Base-by-base conservation (phyloP, 2,888 invertebrate species). In the Hydrotaea diabolus region DNA sequence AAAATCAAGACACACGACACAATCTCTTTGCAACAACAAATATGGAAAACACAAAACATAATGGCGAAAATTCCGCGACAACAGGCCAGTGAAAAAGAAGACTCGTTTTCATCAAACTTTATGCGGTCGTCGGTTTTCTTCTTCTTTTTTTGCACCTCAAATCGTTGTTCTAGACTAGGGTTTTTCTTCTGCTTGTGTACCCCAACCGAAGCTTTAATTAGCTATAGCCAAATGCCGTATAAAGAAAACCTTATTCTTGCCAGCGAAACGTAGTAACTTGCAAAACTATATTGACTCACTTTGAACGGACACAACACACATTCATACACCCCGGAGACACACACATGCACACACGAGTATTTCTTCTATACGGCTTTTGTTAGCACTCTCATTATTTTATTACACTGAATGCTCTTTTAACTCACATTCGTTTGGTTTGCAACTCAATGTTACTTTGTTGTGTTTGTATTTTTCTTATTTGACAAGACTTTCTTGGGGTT, bases 51-150 rank as follows among this genome's bases (percentile, higher is more conserved):
- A 49, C 69, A 82, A 80, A 80, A 73, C 31, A 77, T 36, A 85
- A 78, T 76, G 62, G 64, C 75, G 66, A 46, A 81, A 86, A 86
- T 86, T 86, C 83, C 81, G 83, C 85, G 83, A 86, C 83, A 77
- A 39, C 46, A 66, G 36, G 23, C 7, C 39, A 39, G 82, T 73
- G 78, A 82, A 78, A 82, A 79, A 78, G 53, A 85, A 80, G 79
- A 82, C 82, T 85, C 85, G 82, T 85, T 85, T 73, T 76, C 36
- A 43, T 49, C 36, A 11, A 21, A 79, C 66, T 53, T 15, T 77
- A 43, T 80, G 71, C 57, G 62, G 74, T 73, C 73, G 73, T 83
- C 80, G 76, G 62, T 73, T 77, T 79, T 64, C 13, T 23, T 26
- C 15, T 59, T 19, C 31, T 59, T 53, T 13, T 77, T 74, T 1